Evolutionary conservation across 2,888 invertebrate genomes (phyloP), one percentile per base, ranked within the genome.

Genomic region (Rhagonycha fulva): DNA sequence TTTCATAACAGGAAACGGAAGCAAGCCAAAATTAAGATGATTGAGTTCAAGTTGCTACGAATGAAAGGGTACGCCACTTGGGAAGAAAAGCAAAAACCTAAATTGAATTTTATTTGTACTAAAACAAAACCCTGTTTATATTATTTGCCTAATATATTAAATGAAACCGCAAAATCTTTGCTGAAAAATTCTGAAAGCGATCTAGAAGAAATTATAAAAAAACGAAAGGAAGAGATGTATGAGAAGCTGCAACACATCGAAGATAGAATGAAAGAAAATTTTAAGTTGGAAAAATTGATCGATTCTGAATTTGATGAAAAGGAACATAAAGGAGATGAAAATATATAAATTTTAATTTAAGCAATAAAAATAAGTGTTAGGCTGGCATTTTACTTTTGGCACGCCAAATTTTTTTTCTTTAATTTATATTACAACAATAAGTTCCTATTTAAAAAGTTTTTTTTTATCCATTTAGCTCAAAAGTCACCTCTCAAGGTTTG

Each of bases 1-100:
- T 96, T 98, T 87, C 91, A 93, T 30, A 95, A 95, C 82, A 90
- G 97, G 77, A 95, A 96, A 85, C 92, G 94, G 81, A 96, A 97
- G 86, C 95, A 98, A 86, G 92, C 94, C 1, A 95, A 96, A 86
- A 96, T 99, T 74, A 93, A 94, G 84, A 93, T 94, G 72, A 89
- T 99, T 62, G 98, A 98, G 87, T 92, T 94, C 76, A 98, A 98
- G 89, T 94, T 98, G 92, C 92, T 92, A 61, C 90, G 97, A 9
- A 94, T 97, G 80, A 93, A 94, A 81, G 95, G 97, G 88, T 97
- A 96, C 86, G 94, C 96, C 81, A 92, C 92, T 70, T 98, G 98
- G 96, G 97, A 97, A 85, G 90, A 90, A 61, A 91, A 93, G 69
- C 95, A 96, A 81, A 92, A 92, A 82, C 92, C 92, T 70, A 90